Evolutionary conservation across 2,113 vertebrate genomes (phyloP).

Genomic region (Hyaena hyaena): DNA sequence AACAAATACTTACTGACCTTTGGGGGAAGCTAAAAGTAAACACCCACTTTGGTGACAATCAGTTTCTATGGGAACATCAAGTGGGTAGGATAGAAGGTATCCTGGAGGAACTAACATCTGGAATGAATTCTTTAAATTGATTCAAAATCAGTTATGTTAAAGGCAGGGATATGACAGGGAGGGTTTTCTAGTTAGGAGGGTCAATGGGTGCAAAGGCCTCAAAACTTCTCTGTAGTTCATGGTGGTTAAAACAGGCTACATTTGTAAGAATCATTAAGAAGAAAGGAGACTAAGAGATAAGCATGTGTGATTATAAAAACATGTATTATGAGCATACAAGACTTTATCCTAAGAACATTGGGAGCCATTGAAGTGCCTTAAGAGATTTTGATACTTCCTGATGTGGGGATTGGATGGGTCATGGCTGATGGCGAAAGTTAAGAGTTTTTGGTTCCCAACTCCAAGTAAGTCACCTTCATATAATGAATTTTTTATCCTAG

Average conservation of each 20-base stretch:
- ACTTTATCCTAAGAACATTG: not conserved
- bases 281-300: not conserved
- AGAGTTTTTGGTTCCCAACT: not conserved
- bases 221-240: not conserved
- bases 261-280: not conserved
- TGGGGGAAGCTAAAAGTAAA: not conserved
- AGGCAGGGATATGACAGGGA: not conserved
- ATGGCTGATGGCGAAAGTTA: not conserved
- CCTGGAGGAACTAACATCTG: not conserved
- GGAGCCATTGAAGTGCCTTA: not conserved
- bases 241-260: not conserved
- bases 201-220: not conserved
- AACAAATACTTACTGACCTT: not conserved
- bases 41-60: not conserved
- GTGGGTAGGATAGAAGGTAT: not conserved
- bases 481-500: constrained; percentile 21
- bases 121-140: not conserved
- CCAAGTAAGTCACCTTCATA: not conserved
- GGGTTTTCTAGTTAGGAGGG: not conserved
- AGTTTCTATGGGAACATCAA: not conserved
- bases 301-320: not conserved
- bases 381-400: not conserved
- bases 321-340: not conserved
- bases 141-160: not conserved
- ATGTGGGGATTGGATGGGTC: not conserved